A percentile compares a stretch with the other conserved stretches of the same genome.
Evolutionary conservation across 53 echinoderm and acorn worm genomes (phyloP).

Genomic region (Hippasteria phrygiana): DNA sequence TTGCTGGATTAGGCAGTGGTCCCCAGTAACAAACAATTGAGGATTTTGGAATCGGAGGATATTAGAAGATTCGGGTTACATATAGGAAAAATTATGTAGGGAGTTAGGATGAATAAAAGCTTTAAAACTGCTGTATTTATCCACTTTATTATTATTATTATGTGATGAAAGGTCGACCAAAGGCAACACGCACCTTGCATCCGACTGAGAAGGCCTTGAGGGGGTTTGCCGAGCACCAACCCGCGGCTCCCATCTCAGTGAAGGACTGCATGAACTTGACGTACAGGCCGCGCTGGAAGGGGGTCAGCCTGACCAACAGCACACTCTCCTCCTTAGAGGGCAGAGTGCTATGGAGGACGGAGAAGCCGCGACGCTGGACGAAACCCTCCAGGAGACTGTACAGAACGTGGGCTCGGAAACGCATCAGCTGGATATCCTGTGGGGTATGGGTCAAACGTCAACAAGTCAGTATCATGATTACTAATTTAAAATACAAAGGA

Average conservation of each 20-base stretch:
- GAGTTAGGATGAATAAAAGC: too few relatives aligned
- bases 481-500: too few relatives aligned
- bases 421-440: constrained; percentile 93
- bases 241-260: constrained; percentile 89
- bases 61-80: too few relatives aligned
- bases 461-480: too few relatives aligned
- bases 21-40: too few relatives aligned
- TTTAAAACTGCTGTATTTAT: too few relatives aligned
- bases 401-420: constrained; percentile 90
- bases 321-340: constrained; percentile 93
- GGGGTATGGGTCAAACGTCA: background rate
- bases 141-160: too few relatives aligned
- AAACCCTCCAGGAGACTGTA: constrained; percentile 89
- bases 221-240: constrained; percentile 95
- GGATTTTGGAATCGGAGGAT: too few relatives aligned
- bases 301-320: constrained; percentile 85
- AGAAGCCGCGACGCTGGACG: constrained; percentile 91
- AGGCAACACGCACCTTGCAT: constrained; percentile 79
- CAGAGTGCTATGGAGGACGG: constrained; percentile 78
- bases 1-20: too few relatives aligned
- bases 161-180: too few relatives aligned
- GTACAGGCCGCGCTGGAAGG: constrained; percentile 92
- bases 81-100: too few relatives aligned
- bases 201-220: constrained; percentile 98
- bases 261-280: constrained; percentile 97